Conservation (phyloP, 2,888 invertebrate genomes). For the Endotricha flammealis region DNA sequence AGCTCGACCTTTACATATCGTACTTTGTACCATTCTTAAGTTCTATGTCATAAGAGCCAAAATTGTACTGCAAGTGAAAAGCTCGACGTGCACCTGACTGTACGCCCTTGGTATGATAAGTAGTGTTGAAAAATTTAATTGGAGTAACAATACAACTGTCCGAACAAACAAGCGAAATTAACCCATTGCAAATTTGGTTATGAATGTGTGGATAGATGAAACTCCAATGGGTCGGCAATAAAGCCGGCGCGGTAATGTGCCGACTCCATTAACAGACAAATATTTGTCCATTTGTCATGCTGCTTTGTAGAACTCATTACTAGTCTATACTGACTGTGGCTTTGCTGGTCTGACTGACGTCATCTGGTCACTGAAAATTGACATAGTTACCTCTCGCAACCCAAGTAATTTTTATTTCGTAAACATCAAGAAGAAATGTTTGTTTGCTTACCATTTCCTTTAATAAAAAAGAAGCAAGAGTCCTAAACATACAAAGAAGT, state of each 20-base stretch:
- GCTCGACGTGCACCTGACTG: too few species aligned
- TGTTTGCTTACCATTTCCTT: constrained; percentile 7
- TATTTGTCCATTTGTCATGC: constrained; percentile 50
- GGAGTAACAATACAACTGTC: too few species aligned
- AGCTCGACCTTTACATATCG: too few species aligned
- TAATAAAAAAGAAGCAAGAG: background rate
- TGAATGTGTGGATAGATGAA: constrained; percentile 21
- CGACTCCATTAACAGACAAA: constrained; percentile 57
- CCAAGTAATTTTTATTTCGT: background rate
- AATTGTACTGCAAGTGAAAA: too few species aligned
- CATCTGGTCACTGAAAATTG: constrained; percentile 20
- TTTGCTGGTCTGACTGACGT: constrained; percentile 20
- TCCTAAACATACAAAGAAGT: constrained; percentile 7
- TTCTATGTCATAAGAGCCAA: too few species aligned
- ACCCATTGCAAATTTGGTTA: constrained; percentile 9
- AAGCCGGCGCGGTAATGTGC: constrained; percentile 41
- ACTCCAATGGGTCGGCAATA: constrained; percentile 29
- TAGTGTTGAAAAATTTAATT: too few species aligned
- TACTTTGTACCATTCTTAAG: too few species aligned
- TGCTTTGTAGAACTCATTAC: too few species aligned
- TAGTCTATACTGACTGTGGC: too few species aligned
- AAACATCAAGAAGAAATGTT: background rate
- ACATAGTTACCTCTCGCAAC: constrained; percentile 8
- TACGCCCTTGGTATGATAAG: too few species aligned
- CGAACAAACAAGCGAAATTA: constrained; percentile 3